These are phyloP conservation scores for Podarcis cretensis DNA, from an alignment of 2,113 vertebrate genomes.

Conservation along the genomic window DNA sequence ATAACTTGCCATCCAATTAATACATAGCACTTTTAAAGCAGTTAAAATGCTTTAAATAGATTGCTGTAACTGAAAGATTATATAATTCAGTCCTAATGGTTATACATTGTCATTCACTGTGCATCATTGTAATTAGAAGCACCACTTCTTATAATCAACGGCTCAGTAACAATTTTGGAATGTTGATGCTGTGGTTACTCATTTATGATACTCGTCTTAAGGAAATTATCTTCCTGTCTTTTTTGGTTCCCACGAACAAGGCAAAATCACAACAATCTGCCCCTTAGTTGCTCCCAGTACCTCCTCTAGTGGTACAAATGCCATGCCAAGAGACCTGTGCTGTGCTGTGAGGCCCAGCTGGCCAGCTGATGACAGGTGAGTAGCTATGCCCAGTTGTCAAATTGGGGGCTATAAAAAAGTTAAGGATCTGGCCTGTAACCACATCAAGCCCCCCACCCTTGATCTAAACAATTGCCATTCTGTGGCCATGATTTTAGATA, in stretches of 20 bases:
- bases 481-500: neutral
- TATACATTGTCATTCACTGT: neutral
- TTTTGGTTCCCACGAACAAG: neutral
- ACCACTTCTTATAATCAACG: neutral
- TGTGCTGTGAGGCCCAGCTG: too few relatives aligned
- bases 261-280: neutral
- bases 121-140: neutral
- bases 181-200: neutral
- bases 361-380: too few relatives aligned
- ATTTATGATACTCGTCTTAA: neutral
- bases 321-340: too few relatives aligned
- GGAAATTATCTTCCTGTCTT: neutral
- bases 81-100: neutral
- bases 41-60: neutral
- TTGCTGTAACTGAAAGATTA: neutral
- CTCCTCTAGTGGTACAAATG: too few relatives aligned
- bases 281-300: neutral
- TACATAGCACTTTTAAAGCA: neutral
- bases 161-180: neutral
- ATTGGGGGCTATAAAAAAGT: too few relatives aligned
- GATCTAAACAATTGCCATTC: neutral
- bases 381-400: too few relatives aligned
- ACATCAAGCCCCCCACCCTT: too few relatives aligned
- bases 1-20: neutral
- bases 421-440: too few relatives aligned